Percentiles rank a stretch among this genome's conserved stretches.
Conservation (phyloP, 2,797 vertebrate species). For the Lacerta bilineata region DNA sequence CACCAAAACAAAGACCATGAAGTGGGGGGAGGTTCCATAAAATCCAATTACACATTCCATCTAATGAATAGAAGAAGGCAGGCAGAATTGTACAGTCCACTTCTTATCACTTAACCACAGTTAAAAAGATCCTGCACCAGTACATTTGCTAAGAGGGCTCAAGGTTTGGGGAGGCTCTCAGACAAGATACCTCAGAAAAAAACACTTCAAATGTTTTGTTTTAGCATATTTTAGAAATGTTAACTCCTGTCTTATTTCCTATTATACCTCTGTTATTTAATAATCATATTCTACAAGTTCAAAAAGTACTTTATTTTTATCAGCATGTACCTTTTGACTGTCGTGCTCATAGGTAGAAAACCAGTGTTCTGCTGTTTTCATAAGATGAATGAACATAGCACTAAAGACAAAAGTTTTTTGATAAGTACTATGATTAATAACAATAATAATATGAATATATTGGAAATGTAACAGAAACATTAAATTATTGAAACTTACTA, state of each 20-base stretch:
- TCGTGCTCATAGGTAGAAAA: conserved; percentile 97
- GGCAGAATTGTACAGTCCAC: not conserved
- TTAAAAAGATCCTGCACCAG: not conserved
- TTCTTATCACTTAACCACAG: not conserved
- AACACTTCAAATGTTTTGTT: not conserved
- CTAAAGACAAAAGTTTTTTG: conserved; percentile 75
- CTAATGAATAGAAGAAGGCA: not conserved
- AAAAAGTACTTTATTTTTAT: conserved; percentile 6
- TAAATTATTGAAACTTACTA: conserved; percentile 88
- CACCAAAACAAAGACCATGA: not conserved
- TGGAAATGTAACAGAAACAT: conserved; percentile 42
- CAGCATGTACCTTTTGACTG: conserved; percentile 89
- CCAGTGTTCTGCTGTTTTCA: conserved; percentile 98
- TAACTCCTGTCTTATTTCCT: not conserved
- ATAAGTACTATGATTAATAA: conserved; percentile 2
- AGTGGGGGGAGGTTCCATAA: not conserved
- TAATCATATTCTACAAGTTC: not conserved
- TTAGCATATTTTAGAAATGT: not conserved
- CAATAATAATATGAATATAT: conserved; percentile 53
- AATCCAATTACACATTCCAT: not conserved
- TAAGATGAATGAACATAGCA: conserved; percentile 94
- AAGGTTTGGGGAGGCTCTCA: not conserved
- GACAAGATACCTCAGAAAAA: not conserved
- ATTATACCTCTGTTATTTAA: not conserved
- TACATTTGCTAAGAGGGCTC: not conserved